Evolutionary conservation across 2,797 vertebrate species (phyloP), one percentile per base, ranked within the genome.

Genomic region (Avahi laniger): DNA sequence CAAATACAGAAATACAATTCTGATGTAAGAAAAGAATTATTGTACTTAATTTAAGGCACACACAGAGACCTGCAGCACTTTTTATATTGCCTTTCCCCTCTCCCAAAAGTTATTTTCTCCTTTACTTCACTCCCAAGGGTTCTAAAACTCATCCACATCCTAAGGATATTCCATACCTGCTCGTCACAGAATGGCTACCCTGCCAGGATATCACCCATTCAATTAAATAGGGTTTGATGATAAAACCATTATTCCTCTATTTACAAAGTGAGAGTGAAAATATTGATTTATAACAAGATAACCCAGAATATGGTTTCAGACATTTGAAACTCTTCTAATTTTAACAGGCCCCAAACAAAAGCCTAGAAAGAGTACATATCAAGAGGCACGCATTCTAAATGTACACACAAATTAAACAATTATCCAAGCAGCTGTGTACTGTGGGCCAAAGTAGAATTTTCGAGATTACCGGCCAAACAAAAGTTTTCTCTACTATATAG

Each of bases 31-130:
- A 89, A 89, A 79, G 15, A 90, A 85, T 35, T 48, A 79, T 89
- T 89, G 86, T 87, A 89, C 73, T 67, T 86, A 85, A 89, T 80
- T 65, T 86, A 85, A 89, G 76, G 91, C 33, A 95, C 1, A 92
- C 8, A 43, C 2, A 72, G 0, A 50, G 30, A 52, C 46, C 54
- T 72, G 67, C 2, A 73, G 20, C 30, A 78, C 46, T 93, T 91
- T 57, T 76, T 17, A 76, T 13, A 76, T n/a, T 72, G 28, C 18
- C 7, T 41, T 75, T 83, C 11, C 12, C 6, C 6, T 70, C 17
- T 22, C 35, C 43, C 57, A 38, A 72, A 38, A 72, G 33, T 33
- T 90, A 69, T 9, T 43, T 10, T 54, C 67, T 89, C 28, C 46
- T 84, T 63, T 24, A 83, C 48, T 78, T 89, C 65, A 87, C 20